Evolutionary conservation across 2,888 invertebrate species (phyloP), one percentile per base, ranked within the genome.

Genomic region (Patella caerulea): DNA sequence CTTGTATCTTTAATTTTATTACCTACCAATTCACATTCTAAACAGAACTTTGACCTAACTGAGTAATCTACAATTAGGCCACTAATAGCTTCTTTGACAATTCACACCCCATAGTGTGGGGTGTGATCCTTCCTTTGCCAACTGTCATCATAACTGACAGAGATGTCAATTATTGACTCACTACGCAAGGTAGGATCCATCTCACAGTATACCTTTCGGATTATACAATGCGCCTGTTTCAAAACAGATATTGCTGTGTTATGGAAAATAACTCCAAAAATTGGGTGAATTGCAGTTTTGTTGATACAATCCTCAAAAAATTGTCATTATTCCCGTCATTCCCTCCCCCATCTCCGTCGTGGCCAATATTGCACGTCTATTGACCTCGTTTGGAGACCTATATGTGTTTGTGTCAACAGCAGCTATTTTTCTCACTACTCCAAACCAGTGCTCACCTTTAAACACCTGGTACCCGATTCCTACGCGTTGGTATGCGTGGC

Each of bases 11-110:
- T 52, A 14, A 75, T 34, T 11, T 75, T 72, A 17, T 7, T 55
- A 11, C 71, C 72, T 14, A 76, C 72, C 0, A 76, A 9, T 71
- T 72, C 56, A 19, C 72, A 76, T 24, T 71, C 29, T 71, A 45
- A 19, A 34, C 53, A 75, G n/a, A 29, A 71, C 71, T 75, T 75
- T 12, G 14, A 75, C 4, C 52, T 29, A 1, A 75, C 1, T 11
- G 72, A 19, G 7, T 56, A 56, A 9, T 56, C 56, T 56, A 56
- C n/a, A n/a, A 17, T 56, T 7, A 56, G n/a, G 56, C 56, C 17
- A 17, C 17, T 56, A 15, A 17, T 5, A 4, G 0, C 17, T 0
- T 56, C 56, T 17, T 17, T 56, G 17, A 56, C 17, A 56, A 56
- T 17, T 17, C 17, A 2, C n/a, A n/a, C n/a, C n/a, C 56, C 17